Base-by-base conservation (phyloP, 2,113 vertebrate species). In the Proteles cristata region DNA sequence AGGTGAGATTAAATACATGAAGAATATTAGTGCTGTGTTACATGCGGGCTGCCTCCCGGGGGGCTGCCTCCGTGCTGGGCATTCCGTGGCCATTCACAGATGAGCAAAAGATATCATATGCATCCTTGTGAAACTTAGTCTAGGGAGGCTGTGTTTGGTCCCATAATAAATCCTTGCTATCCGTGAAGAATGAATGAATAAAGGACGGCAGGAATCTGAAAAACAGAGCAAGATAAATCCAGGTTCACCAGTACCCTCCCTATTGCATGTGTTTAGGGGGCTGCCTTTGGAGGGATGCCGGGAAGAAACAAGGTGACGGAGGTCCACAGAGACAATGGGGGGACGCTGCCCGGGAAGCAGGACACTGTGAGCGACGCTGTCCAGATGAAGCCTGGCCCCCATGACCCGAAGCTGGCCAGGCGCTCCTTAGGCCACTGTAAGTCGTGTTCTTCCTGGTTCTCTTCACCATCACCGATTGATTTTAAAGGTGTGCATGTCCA, bases 401-500 rank as follows among this genome's bases (percentile, higher is more conserved):
- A 98, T 93, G 99, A 98, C 43, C 98, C 96, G 74, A 98, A 99
- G 98, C 98, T 99, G 95, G 98, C 98, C 93, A 98, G 98, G 91
- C 98, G 97, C 97, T 31, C 92, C 96, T 66, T 53, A 98, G 98
- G 97, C n/a, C 98, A 98, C 95, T 98, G 99, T 99, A 98, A 99
- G 99, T 98, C 95, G 43, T 65, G n/a, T 88, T 86, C 96, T 91
- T 48, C 33, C 69, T 69, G 11, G 53, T 63, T n/a, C n/a, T 90
- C 39, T 68, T 92, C 16, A 35, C 39, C 11, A 1, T 73, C 63
- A 58, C 43, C 14, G n/a, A 26, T n/a, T 33, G 79, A 65, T 76
- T 80, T 80, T 66, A 76, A 86, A 90, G 28, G 9, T 90, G 14
- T 69, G 14, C 16, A 9, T 58, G 43, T 25, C n/a, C 3, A 63